A percentile compares a stretch with the other conserved stretches of the same genome.
Evolutionary conservation across 2,888 invertebrate genomes (phyloP).

Genomic region (Buathra laborator): DNA sequence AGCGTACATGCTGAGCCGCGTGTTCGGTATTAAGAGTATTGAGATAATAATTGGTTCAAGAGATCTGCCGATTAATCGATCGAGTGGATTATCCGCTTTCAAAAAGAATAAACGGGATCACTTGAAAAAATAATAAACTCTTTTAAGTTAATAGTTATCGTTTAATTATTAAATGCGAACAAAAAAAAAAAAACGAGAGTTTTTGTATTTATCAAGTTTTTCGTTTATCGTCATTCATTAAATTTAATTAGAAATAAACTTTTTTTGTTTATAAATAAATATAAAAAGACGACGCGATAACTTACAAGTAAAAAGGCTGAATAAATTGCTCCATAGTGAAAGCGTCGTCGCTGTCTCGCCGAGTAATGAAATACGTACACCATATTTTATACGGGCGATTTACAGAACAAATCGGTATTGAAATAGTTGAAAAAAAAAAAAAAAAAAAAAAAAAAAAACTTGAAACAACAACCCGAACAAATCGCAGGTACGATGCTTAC

Average conservation of each 20-base stretch:
- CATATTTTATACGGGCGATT: slow-evolving; percentile 23
- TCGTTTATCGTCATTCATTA: not conserved
- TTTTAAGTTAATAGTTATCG: not conserved
- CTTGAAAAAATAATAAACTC: not conserved
- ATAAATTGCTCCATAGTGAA: slow-evolving; percentile 26
- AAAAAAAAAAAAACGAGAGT: too few relatives aligned
- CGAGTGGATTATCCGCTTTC: slow-evolving; percentile 46
- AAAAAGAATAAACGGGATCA: not conserved
- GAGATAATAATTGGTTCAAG: slow-evolving; percentile 45
- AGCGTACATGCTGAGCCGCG: slow-evolving; percentile 17
- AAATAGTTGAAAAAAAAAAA: not conserved
- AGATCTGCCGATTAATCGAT: slow-evolving; percentile 31
- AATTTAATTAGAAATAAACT: not conserved
- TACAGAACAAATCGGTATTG: not conserved
- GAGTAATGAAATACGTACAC: slow-evolving; percentile 45
- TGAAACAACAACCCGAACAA: not conserved
- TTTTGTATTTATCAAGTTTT: too few relatives aligned
- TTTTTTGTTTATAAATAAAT: not conserved
- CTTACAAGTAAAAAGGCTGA: slow-evolving; percentile 46
- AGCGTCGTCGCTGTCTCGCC: slow-evolving; percentile 44
- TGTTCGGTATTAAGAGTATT: slow-evolving; percentile 33
- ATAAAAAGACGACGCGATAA: slow-evolving; percentile 11
- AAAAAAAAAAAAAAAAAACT: not conserved
- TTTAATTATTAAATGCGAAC: not conserved
- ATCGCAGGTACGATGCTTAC: not conserved